phyloP scores from a whole-genome alignment of 2,113 vertebrate genomes.

The Pavo muticus region DNA sequence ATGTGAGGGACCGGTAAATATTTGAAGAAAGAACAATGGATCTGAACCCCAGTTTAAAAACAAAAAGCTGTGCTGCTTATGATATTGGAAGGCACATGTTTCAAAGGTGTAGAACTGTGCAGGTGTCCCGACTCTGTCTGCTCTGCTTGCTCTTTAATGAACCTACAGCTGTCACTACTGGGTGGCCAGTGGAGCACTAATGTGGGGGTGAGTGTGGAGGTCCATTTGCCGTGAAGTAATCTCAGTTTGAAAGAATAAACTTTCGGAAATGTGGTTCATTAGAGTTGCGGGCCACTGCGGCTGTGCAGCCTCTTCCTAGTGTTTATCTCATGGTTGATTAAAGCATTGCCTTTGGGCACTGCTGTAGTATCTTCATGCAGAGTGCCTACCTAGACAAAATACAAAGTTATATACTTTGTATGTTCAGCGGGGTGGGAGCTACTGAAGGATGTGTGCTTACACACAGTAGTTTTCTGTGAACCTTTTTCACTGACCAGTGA shows the following conservation, averaged over 20 bases:
- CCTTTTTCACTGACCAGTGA: neutral
- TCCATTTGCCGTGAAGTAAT: neutral
- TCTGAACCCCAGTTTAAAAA: neutral
- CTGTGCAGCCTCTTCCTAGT: neutral
- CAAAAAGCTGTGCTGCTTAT: neutral
- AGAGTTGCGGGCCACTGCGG: neutral
- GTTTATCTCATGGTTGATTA: neutral
- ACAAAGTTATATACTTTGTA: neutral
- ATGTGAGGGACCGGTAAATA: neutral
- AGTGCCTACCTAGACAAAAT: neutral
- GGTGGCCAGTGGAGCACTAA: neutral
- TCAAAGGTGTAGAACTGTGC: neutral
- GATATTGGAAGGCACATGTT: neutral
- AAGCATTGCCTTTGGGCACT: neutral
- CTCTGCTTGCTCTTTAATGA: accelerated
- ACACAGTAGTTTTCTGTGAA: neutral
- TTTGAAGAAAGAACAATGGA: neutral
- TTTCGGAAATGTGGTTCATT: neutral
- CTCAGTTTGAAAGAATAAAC: neutral
- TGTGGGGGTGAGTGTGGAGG: neutral
- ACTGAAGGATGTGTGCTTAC: neutral
- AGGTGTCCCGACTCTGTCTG: neutral
- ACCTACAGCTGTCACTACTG: neutral
- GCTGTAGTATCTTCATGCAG: neutral
- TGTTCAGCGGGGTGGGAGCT: accelerated